Evolutionary conservation across 2,113 vertebrate genomes (phyloP).

Genomic region (Pelodiscus sinensis): DNA sequence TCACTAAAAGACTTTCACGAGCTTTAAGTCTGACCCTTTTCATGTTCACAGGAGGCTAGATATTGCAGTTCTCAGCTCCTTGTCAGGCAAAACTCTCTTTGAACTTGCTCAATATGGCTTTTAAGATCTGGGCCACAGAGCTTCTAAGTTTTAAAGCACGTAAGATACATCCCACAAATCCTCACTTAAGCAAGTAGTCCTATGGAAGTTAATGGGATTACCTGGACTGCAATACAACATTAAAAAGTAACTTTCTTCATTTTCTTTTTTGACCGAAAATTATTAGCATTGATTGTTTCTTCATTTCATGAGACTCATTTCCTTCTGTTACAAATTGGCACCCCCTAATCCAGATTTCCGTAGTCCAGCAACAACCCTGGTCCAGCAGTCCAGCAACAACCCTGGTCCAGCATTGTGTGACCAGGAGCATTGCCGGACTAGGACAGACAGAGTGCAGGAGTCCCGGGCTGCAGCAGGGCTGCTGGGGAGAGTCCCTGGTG

Average conservation of each 20-base stretch:
- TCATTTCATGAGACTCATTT: background rate
- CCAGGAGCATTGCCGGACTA: too few species aligned
- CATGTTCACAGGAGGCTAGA: background rate
- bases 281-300: background rate
- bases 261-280: background rate
- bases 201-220: background rate
- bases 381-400: too few species aligned
- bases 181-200: background rate
- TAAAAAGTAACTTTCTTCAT: background rate
- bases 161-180: background rate
- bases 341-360: too few species aligned
- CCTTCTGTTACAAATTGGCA: background rate
- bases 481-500: too few species aligned
- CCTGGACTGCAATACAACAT: background rate
- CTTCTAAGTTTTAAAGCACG: background rate
- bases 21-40: background rate
- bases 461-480: too few species aligned
- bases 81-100: background rate
- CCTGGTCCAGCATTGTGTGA: too few species aligned
- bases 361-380: too few species aligned
- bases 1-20: background rate
- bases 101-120: background rate
- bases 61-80: background rate
- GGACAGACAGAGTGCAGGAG: too few species aligned
- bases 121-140: background rate